A percentile compares a stretch with the other conserved stretches of the same genome.
Evolutionary conservation across 64 coral and sea anemone species (phyloP).

Genomic region (Pocillopora verrucosa): DNA sequence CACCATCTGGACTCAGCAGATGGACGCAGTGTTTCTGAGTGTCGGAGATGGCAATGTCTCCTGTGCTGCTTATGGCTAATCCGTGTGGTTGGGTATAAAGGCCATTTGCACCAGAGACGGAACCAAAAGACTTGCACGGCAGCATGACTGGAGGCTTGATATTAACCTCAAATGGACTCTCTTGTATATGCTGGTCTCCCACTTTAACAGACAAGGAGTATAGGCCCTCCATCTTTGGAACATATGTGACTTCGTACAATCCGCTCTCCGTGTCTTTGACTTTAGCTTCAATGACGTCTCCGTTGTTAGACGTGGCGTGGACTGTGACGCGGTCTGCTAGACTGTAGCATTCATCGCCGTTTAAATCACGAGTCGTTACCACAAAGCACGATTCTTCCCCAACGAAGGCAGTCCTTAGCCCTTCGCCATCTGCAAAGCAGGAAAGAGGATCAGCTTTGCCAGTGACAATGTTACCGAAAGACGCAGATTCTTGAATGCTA

Average conservation of each 20-base stretch:
- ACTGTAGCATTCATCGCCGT: constrained; percentile 79
- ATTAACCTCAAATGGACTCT: constrained; percentile 63
- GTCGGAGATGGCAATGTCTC: constrained; percentile 75
- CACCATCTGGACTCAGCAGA: constrained; percentile 62
- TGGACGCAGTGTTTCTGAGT: constrained; percentile 86
- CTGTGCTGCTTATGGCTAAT: constrained; percentile 64
- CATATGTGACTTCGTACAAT: constrained; percentile 69
- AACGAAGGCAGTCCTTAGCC: constrained; percentile 57
- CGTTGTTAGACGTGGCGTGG: constrained; percentile 66
- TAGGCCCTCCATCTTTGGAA: constrained; percentile 56
- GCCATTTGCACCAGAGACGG: constrained; percentile 61
- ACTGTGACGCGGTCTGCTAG: constrained; percentile 71
- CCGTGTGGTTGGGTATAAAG: constrained; percentile 82
- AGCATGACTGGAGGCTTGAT: constrained; percentile 78
- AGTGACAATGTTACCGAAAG: constrained; percentile 66
- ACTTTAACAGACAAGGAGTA: constrained; percentile 72
- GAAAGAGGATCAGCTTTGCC: constrained; percentile 70
- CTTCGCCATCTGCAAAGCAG: constrained; percentile 75
- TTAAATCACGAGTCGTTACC: constrained; percentile 76
- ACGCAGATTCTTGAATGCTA: constrained; percentile 43
- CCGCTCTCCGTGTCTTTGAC: constrained; percentile 70
- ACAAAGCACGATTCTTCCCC: constrained; percentile 78
- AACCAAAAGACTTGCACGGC: constrained; percentile 85
- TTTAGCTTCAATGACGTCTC: constrained; percentile 44
- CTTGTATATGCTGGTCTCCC: constrained; percentile 70